Base-by-base conservation (phyloP, 2,797 vertebrate species). In the Choloepus didactylus region DNA sequence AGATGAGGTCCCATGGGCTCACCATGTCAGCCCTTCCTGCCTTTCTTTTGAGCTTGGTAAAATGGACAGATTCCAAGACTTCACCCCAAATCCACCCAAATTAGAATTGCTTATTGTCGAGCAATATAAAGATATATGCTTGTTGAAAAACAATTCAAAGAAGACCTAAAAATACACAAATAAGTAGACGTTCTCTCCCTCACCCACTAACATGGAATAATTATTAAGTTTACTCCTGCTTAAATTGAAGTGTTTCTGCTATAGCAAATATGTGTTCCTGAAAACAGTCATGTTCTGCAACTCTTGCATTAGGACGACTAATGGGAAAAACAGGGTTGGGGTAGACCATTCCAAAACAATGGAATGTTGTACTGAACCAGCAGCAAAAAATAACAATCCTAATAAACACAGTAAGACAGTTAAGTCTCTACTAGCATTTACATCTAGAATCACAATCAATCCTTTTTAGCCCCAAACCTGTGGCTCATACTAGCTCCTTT, bases 121-220 rank as follows among this genome's bases (percentile, higher is more conserved):
- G 38, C 35, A 35, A 35, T 35, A 35, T 35, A 87, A 66, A 46
- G 9, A 10, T 56, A 60, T 62, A 25, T 85, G 25, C 60, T 49
- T 66, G n/a, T 49, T 87, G 46, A 87, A 91, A 93, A 89, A 23
- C 83, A 93, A 87, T 73, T 91, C 49, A 44, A 94, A 67, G 41
- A 56, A 79, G n/a, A 82, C 49, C 44, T 70, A 73, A 25, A 64
- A n/a, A 59, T 35, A 62, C 27, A 62, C 72, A 85, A 83, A 10
- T 54, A 82, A 41, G 56, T 44, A 41, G 25, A 62, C 56, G 29
- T 73, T 25, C 35, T 29, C 23, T 3, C 46, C 16, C 44, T 80
- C 7, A 27, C 16, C 12, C 11, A 9, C 31, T 75, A 29, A 31
- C 19, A 4, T 11, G 29, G 31, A 86, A 16, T 35, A 38, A 81